Percentiles rank a stretch among this genome's conserved stretches.
phyloP scores from a whole-genome alignment of 1,140 invertebrate genomes.

The Lucilia sericata region DNA sequence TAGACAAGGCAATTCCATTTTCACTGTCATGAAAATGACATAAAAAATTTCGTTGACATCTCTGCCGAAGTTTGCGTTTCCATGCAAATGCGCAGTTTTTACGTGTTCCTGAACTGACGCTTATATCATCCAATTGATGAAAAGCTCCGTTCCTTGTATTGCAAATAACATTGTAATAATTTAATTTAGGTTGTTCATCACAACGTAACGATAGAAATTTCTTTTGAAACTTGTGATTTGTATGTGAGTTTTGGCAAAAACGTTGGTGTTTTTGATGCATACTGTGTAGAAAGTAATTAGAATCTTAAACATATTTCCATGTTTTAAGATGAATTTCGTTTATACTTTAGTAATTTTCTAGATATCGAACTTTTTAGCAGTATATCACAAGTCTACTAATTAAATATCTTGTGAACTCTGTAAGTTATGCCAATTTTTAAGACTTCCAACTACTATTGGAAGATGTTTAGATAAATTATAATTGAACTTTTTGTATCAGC shows the following conservation, averaged over 20 bases:
- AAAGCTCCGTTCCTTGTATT: conserved; percentile 34
- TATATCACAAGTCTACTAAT: too few relatives aligned
- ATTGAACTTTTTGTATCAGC: too few relatives aligned
- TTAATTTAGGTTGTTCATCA: background rate
- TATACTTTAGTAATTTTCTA: too few relatives aligned
- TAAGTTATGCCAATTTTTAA: too few relatives aligned
- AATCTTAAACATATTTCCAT: conserved; percentile 1
- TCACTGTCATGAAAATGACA: background rate
- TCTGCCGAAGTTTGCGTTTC: conserved; percentile 42
- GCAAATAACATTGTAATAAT: conserved; percentile 37
- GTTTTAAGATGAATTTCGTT: background rate
- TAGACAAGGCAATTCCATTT: background rate
- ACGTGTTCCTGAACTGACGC: background rate
- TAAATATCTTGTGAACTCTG: too few relatives aligned
- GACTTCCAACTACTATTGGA: too few relatives aligned
- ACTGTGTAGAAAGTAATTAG: background rate
- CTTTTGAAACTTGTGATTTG: background rate
- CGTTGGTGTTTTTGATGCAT: background rate
- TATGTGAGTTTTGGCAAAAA: background rate
- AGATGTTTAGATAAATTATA: too few relatives aligned
- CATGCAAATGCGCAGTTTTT: conserved; percentile 41
- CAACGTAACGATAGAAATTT: background rate
- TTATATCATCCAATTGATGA: conserved; percentile 31
- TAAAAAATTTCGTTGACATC: background rate
- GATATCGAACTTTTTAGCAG: too few relatives aligned